phyloP scores from a whole-genome alignment of 2,888 invertebrate genomes.

The Drosophila testacea region DNA sequence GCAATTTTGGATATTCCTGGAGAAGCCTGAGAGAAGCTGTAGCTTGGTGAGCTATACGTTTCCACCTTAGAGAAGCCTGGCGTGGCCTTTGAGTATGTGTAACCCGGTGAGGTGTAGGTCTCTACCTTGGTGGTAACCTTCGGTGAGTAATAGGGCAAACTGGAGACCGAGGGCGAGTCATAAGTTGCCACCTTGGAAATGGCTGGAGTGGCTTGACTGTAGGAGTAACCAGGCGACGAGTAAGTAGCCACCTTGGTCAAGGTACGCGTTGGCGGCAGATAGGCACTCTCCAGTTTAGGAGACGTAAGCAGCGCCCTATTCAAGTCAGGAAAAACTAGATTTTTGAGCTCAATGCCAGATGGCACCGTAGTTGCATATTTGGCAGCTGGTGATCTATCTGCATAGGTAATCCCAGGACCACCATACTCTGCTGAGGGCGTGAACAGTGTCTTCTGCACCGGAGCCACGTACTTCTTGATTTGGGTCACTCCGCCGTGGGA shows the following conservation, averaged over 20 bases:
- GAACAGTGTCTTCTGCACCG: conserved; percentile 70
- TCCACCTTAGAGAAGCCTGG: conserved; percentile 73
- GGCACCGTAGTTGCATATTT: conserved; percentile 84
- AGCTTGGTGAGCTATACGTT: conserved; percentile 74
- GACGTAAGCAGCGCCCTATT: conserved; percentile 57
- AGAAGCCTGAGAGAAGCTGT: conserved; percentile 56
- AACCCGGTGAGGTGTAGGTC: conserved; percentile 84
- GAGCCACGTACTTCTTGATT: conserved; percentile 74
- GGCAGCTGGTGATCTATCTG: conserved; percentile 84
- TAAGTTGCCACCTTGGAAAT: conserved; percentile 73
- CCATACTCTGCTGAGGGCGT: conserved; percentile 83
- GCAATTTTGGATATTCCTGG: conserved; percentile 75
- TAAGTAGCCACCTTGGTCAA: conserved; percentile 69
- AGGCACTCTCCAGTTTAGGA: conserved; percentile 46
- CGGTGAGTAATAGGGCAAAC: conserved; percentile 65
- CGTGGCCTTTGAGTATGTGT: conserved; percentile 84
- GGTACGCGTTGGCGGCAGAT: conserved; percentile 39
- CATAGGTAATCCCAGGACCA: conserved; percentile 78
- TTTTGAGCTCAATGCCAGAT: conserved; percentile 87
- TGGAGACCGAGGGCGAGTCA: conserved; percentile 43
- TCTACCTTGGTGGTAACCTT: conserved; percentile 84
- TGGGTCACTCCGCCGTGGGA: conserved; percentile 68
- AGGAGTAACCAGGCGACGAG: conserved; percentile 74
- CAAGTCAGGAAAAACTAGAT: conserved; percentile 86
- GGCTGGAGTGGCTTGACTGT: conserved; percentile 72